These are phyloP conservation scores for Psococerastis gibbosa DNA, from an alignment of 2,888 invertebrate species.

Conservation along the genomic window DNA sequence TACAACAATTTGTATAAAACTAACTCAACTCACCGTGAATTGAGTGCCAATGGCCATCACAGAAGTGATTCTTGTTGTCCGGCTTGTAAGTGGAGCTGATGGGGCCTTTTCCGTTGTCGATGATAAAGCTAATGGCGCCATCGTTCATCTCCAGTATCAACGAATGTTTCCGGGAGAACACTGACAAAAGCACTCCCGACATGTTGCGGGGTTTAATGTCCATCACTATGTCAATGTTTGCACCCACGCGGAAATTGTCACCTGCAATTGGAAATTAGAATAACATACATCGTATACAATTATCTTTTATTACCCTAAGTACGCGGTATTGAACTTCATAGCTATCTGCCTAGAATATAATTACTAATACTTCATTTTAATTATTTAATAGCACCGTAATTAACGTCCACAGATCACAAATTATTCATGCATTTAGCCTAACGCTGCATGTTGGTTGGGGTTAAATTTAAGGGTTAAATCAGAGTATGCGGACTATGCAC, in stretches of 20 bases:
- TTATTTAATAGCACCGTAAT: too few relatives aligned
- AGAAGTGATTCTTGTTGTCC: conserved; percentile 43
- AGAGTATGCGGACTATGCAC: too few relatives aligned
- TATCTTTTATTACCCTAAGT: too few relatives aligned
- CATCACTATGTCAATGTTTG: conserved; percentile 57
- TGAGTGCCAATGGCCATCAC: conserved; percentile 91
- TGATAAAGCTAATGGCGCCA: conserved; percentile 64
- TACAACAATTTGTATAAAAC: background rate
- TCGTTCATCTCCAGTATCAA: conserved; percentile 73
- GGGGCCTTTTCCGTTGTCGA: conserved; percentile 65
- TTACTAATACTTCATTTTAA: too few relatives aligned
- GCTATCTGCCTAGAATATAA: too few relatives aligned
- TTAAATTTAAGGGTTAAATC: too few relatives aligned
- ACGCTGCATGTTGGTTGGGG: too few relatives aligned
- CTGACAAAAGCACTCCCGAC: conserved; percentile 69
- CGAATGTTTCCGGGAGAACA: conserved; percentile 66
- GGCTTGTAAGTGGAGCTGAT: conserved; percentile 52
- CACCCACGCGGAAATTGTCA: conserved; percentile 61
- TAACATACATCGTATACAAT: too few relatives aligned
- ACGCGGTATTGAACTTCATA: too few relatives aligned
- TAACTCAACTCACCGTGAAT: conserved; percentile 53
- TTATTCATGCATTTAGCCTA: too few relatives aligned
- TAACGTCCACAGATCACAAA: too few relatives aligned
- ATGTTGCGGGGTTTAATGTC: conserved; percentile 71
- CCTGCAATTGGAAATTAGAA: too few relatives aligned